These are phyloP conservation scores for Nothura maculosa DNA, from an alignment of 2,797 vertebrate genomes.

Conservation along the genomic window DNA sequence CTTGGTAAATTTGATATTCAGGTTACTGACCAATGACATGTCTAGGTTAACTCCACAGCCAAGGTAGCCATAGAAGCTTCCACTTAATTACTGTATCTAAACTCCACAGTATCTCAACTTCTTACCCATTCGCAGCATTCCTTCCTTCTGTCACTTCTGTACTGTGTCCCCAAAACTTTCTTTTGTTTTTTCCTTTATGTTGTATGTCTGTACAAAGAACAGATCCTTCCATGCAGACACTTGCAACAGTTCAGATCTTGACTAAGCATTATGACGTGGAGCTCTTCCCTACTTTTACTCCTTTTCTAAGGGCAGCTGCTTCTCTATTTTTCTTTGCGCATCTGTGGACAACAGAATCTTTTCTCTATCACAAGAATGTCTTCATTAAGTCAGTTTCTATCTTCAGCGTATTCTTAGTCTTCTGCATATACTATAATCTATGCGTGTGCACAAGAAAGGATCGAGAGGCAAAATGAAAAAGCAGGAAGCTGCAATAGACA, in stretches of 20 bases:
- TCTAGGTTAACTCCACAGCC: neutral
- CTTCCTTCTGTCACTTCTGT: neutral
- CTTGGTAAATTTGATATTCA: neutral
- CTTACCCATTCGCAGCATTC: neutral
- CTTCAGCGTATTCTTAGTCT: constrained; percentile 66
- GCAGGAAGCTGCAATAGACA: constrained; percentile 65
- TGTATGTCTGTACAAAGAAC: neutral
- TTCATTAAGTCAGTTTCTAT: constrained; percentile 71
- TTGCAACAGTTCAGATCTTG: constrained; percentile 34
- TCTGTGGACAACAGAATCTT: constrained; percentile 72
- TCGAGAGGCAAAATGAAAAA: constrained; percentile 61
- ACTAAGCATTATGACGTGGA: constrained; percentile 44
- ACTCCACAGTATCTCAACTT: neutral
- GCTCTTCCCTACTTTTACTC: constrained; percentile 47
- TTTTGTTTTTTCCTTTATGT: constrained; percentile 13
- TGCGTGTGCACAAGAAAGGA: constrained; percentile 60
- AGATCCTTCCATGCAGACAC: neutral
- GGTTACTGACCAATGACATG: neutral
- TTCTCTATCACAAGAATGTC: constrained; percentile 66
- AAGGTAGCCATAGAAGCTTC: neutral
- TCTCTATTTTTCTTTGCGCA: constrained; percentile 69
- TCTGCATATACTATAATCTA: constrained; percentile 52
- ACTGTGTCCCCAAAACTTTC: neutral
- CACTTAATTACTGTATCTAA: neutral
- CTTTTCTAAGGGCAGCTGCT: constrained; percentile 72